Evolutionary conservation across 2,888 invertebrate genomes (phyloP), one percentile per base, ranked within the genome.

Genomic region (Calliopum simillimum): DNA sequence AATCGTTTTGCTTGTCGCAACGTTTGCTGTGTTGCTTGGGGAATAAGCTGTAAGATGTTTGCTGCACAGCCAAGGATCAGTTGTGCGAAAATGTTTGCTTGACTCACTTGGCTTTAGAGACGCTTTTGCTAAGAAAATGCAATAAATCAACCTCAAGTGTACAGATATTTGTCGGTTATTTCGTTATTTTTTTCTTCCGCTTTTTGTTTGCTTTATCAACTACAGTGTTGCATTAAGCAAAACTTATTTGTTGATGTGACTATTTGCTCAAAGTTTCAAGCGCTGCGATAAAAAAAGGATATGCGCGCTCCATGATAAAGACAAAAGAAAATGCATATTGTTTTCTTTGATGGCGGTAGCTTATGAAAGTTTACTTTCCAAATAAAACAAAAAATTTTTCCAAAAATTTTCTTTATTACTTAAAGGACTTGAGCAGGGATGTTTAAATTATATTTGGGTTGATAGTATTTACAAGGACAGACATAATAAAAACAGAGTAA

Each of bases 141-240:
- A 62, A 68, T 68, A 68, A 62, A 68, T 68, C 68, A 68, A 68
- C 61, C 62, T 62, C 55, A 68, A 62, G 53, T 61, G 56, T 41
- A 47, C 66, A 47, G 47, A 33, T 64, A 53, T 59, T 25, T 64
- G 46, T 51, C 49, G 16, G 19, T 62, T 62, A 21, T 25, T 41
- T 14, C n/a, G n/a, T n/a, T n/a, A n/a, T 43, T 13, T 25, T n/a
- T 25, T 53, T 16, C 19, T 41, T 43, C n/a, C n/a, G n/a, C n/a
- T n/a, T n/a, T n/a, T n/a, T n/a, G n/a, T n/a, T 16, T 41, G 5
- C 59, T 43, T n/a, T 33, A 16, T 33, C 33, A 8, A 8, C 33
- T 6, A 41, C 43, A 41, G 11, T 33, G 21, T 55, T 21, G 53
- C 16, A 59, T 19, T 23, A 14, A 59, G 21, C 33, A 33, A 33